Base-by-base conservation (phyloP, 2,113 vertebrate species). In the Calyptommatus sinebrachiatus region DNA sequence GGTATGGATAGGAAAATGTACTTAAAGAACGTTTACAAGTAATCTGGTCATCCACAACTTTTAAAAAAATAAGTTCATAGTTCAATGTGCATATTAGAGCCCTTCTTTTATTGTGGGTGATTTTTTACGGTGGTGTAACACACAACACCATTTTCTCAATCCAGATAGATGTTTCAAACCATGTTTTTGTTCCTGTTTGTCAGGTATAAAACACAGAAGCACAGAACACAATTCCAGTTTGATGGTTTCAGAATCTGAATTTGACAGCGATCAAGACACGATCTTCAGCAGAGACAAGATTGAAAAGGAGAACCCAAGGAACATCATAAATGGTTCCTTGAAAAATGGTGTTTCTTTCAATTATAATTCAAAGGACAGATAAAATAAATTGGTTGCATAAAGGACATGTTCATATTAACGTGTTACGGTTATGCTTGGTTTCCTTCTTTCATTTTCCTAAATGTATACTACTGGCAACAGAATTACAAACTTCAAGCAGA, bases 191-290 rank as follows among this genome's bases (percentile, higher is more conserved):
- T 8, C 14, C 63, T 83, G 65, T 57, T 78, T 76, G 73, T 72
- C 84, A 97, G 97, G 96, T 74, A 94, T 98, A 88, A 98, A 98
- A 84, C 97, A 98, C 88, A 95, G 95, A 91, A 97, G 97, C 93
- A 97, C 96, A 1, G 96, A 97, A 91, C 97, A 98, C 92, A 97
- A 96, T 94, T 97, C 96, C 89, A 96, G 97, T 88, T 92, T 99
- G 80, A 98, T 97, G 97, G 96, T 97, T 86, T 98, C 97, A 0
- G 97, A 99, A 84, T 97, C 97, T 0, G 97, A 99, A 91, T 94
- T 97, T 85, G 97, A 97, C 88, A 97, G 97, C 20, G 97, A 98
- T 80, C 97, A 96, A 93, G 96, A 98, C 91, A 95, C 95, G 41
- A 93, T 97, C 86, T 98, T 97, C 91, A 96, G 95, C 89, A 93